A percentile compares a stretch with the other conserved stretches of the same genome.
phyloP scores from a whole-genome alignment of 2,113 vertebrate genomes.

The Cyprinodon variegatus region DNA sequence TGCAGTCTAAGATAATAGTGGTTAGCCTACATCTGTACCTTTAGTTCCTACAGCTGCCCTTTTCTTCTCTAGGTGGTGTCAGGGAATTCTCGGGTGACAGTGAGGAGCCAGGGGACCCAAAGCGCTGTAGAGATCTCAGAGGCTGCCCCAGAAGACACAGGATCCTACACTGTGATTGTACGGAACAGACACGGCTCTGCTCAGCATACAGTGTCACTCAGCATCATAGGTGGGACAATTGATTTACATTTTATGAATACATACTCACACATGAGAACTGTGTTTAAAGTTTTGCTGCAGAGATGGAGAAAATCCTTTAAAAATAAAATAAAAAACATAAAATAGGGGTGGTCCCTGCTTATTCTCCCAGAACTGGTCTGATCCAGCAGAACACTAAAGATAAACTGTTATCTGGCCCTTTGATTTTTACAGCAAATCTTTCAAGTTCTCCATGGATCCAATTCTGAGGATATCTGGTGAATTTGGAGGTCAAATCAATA shows the following conservation, averaged over 20 bases:
- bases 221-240: conserved; percentile 71
- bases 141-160: conserved; percentile 64
- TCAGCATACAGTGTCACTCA: conserved; percentile 75
- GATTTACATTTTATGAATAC: neutral
- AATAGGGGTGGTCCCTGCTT: neutral
- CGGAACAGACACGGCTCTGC: conserved; percentile 64
- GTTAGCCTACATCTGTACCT: too few relatives aligned
- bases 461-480: neutral
- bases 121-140: conserved; percentile 68
- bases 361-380: neutral
- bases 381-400: neutral
- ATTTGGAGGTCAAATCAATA: neutral
- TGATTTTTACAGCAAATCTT: neutral
- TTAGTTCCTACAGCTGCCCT: neutral
- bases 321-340: neutral
- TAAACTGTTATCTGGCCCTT: neutral
- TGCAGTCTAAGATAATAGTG: too few relatives aligned
- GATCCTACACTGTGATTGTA: conserved; percentile 75
- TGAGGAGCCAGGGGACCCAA: conserved; percentile 52
- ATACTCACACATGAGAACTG: neutral
- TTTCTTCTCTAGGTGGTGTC: conserved; percentile 58
- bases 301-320: neutral
- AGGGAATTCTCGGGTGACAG: conserved; percentile 36
- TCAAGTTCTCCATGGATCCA: neutral
- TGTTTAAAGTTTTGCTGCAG: neutral